Evolutionary conservation across 2,797 vertebrate species (phyloP).

Genomic region (Crypturellus tataupa): DNA sequence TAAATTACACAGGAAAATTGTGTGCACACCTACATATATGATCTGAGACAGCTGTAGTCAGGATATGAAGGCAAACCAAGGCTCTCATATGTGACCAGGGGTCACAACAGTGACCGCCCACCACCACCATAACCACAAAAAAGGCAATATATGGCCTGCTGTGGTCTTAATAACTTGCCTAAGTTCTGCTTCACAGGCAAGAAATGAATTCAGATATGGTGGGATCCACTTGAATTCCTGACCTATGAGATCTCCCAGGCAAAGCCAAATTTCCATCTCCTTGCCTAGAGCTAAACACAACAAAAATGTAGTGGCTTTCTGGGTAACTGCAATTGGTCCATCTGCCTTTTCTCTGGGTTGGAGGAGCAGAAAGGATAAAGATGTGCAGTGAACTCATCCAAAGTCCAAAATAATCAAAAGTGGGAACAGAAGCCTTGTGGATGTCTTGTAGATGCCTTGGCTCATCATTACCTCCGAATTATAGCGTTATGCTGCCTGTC

Average conservation of each 20-base stretch:
- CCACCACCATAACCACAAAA: too few species aligned
- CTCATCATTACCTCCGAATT: neutral
- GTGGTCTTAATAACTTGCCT: neutral
- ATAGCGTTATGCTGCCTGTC: neutral
- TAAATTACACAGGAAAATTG: neutral
- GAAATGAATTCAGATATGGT: neutral
- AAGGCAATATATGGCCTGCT: too few species aligned
- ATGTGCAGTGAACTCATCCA: neutral
- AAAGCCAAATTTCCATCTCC: neutral
- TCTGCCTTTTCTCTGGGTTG: neutral
- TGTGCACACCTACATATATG: neutral
- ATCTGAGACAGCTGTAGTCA: neutral
- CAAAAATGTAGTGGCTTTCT: neutral
- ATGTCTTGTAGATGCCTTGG: too few species aligned
- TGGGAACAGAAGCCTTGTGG: too few species aligned
- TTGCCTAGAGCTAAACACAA: neutral
- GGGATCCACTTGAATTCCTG: neutral
- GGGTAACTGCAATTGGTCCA: neutral
- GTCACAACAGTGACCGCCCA: neutral
- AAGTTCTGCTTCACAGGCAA: neutral
- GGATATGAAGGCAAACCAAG: neutral
- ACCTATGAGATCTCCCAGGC: neutral
- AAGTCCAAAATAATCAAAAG: too few species aligned
- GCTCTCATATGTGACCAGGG: neutral
- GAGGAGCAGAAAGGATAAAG: neutral